Evolutionary conservation across 2,113 vertebrate genomes (phyloP), one percentile per base, ranked within the genome.

Genomic region (Lontra canadensis): DNA sequence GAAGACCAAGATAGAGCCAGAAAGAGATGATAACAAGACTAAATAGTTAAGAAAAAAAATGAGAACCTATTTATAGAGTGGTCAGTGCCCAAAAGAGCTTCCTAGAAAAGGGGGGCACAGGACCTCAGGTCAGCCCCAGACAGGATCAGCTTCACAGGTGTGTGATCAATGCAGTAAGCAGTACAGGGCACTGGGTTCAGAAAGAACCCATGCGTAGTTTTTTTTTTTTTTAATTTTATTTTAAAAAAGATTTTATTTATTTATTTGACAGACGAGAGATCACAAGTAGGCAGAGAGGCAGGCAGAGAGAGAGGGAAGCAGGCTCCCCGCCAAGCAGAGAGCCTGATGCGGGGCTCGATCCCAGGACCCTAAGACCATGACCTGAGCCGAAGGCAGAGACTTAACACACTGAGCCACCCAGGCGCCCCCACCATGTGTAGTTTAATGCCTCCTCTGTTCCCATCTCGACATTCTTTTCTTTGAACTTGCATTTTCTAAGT

Each of bases 101-200:
- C 97, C 98, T 52, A 57, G 94, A 96, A 83, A 79, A 96, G 69
- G 69, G 96, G 65, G 95, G 94, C 97, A 95, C 4, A 15, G 95
- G 88, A 34, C 90, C 94, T 99, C 99, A 99, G 99, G 99, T 99
- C 98, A 99, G 98, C 95, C 99, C 99, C 98, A 98, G 98, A 87
- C 52, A 73, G 29, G n/a, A 29, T n/a, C 57, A 88, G 83, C 26
- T 59, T 69, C 76, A 39, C 11, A 20, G 57, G 25, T 1, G 4
- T 57, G 15, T 71, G 34, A 71, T 26, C 15, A 15, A 15, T 20
- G 23, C 17, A 69, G 18, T 69, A 69, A 34, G 14, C 15, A 34
- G 9, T 57, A 57, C 7, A 44, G 47, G 42, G 29, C 34, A 78
- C 83, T 26, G 29, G 59, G 17, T 78, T 69, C 34, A 61, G 74